Evolutionary conservation across 2,797 vertebrate genomes (phyloP), one percentile per base, ranked within the genome.

Genomic region (Chelon labrosus): DNA sequence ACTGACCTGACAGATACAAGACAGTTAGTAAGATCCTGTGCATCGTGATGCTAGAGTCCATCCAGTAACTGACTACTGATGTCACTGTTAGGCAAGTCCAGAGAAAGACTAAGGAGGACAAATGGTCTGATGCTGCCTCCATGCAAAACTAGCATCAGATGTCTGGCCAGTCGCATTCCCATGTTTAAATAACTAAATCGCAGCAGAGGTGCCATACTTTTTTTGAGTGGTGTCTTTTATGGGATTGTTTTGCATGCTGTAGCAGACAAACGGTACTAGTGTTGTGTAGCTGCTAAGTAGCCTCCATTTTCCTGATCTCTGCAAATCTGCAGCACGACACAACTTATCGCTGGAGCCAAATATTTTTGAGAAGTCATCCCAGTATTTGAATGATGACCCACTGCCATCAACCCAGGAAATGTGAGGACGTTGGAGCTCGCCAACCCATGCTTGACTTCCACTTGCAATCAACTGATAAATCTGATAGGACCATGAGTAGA

Each of bases 1-100:
- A 67, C 51, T 62, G 38, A 80, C 77, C 66, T 75, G 52, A 66
- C 10, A 80, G 66, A 53, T 9, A 53, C 4, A 71, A 42, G n/a
- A 75, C 9, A 3, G n/a, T 0, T 11, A 75, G 5, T 7, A 61
- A 25, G 14, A 59, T 49, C 38, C n/a, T 71, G 11, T 62, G 52
- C 57, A 57, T 66, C 38, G 3, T 58, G 22, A 10, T 46, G 14
- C 38, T 22, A 22, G 22, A 22, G 22, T 22, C 22, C 22, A 22
- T 3, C 22, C 22, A 22, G 22, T 22, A 22, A 22, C 22, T 22
- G 22, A 22, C 22, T 22, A 22, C 22, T 22, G 22, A 22, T 22
- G 22, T 22, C 22, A 1, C 22, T 22, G 22, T 22, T 22, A 22
- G 22, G 3, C 22, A 22, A 22, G 22, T 22, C 22, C 22, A 22